These are phyloP conservation scores for Meganola albula DNA, from an alignment of 2,888 invertebrate species.

Conservation along the genomic window DNA sequence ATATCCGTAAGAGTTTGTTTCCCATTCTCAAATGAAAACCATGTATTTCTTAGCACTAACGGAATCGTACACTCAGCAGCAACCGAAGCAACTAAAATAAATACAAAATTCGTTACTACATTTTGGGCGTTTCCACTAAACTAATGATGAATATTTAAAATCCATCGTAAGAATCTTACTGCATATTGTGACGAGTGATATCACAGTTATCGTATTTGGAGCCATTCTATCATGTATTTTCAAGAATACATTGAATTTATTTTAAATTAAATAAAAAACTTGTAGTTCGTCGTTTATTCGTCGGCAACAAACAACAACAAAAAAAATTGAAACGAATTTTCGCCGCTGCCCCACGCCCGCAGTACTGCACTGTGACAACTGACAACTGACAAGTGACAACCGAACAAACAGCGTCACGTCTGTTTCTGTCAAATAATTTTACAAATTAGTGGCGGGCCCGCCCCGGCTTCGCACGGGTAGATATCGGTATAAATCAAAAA, in stretches of 20 bases:
- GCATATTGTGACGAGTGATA: slow-evolving; percentile 30
- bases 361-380: too few species aligned
- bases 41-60: slow-evolving; percentile 86
- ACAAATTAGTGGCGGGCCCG: too few species aligned
- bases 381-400: too few species aligned
- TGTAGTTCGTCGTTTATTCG: too few species aligned
- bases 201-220: slow-evolving; percentile 20
- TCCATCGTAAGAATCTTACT: slow-evolving; percentile 28
- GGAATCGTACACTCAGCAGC: slow-evolving; percentile 84
- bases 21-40: slow-evolving; percentile 95
- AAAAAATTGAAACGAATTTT: too few species aligned
- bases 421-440: too few species aligned
- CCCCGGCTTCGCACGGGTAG: too few species aligned
- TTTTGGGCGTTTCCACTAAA: slow-evolving; percentile 53
- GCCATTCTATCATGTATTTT: slow-evolving; percentile 28
- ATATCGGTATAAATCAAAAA: too few species aligned
- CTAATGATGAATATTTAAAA: slow-evolving; percentile 17
- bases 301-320: too few species aligned
- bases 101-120: slow-evolving; percentile 31
- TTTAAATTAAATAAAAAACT: too few species aligned
- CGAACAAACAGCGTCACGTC: too few species aligned
- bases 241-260: slow-evolving; percentile 23
- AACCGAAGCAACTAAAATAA: slow-evolving; percentile 47
- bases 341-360: too few species aligned
- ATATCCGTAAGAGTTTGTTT: slow-evolving; percentile 89